A percentile compares a stretch with the other conserved stretches of the same genome.
Conservation (phyloP, 2,888 invertebrate genomes). For the Cephus spinipes region DNA sequence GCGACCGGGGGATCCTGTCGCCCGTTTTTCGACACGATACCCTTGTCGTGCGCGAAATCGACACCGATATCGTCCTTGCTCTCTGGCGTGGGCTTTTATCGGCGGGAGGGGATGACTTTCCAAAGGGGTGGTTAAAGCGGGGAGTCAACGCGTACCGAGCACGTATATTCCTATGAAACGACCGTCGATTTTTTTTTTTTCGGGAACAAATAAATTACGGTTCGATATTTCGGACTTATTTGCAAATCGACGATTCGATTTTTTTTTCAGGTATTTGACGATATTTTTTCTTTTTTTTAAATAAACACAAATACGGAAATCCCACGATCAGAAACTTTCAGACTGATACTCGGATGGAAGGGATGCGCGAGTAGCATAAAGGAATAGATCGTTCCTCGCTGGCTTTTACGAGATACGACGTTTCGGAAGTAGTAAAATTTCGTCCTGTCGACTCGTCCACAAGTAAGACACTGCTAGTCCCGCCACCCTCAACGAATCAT, state of each 20-base stretch:
- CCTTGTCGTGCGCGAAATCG: constrained; percentile 50
- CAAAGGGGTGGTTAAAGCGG: constrained; percentile 42
- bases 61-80: neutral
- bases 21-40: constrained; percentile 58
- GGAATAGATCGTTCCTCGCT: neutral
- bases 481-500: neutral
- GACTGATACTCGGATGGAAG: neutral
- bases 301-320: neutral
- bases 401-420: constrained; percentile 50
- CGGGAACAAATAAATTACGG: neutral
- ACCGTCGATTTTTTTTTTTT: neutral
- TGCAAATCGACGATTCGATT: neutral
- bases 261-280: neutral
- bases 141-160: neutral
- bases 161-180: neutral
- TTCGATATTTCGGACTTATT: neutral
- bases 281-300: too few relatives aligned
- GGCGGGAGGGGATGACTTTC: neutral
- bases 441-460: constrained; percentile 45
- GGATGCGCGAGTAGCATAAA: constrained; percentile 5
- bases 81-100: constrained; percentile 1
- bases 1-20: neutral
- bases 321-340: neutral
- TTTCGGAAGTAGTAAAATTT: constrained; percentile 56
- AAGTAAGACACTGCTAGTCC: neutral